Evolutionary conservation across 2,797 vertebrate species (phyloP).

Genomic region (Diplodus puntazzo): DNA sequence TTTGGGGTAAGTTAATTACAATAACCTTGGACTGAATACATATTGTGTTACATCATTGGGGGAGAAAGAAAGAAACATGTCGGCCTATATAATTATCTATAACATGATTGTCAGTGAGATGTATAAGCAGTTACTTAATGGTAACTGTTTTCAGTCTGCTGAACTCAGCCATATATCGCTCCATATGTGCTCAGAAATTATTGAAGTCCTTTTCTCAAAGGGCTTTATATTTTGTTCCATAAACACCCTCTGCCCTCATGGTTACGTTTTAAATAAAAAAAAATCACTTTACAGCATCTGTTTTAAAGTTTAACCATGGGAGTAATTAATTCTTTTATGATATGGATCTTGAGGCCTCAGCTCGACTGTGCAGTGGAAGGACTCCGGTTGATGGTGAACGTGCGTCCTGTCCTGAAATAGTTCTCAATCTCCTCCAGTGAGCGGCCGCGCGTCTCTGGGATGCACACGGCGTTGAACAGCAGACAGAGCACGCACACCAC

Average conservation of each 20-base stretch:
- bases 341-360: background rate
- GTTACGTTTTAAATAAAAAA: background rate
- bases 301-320: background rate
- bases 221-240: background rate
- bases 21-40: too few species aligned
- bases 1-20: too few species aligned
- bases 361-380: slow-evolving; percentile 3
- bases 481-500: slow-evolving; percentile 87
- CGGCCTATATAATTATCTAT: background rate
- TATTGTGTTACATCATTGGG: too few species aligned
- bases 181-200: background rate
- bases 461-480: slow-evolving; percentile 90
- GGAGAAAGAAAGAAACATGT: too few species aligned
- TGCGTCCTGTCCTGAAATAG: slow-evolving; percentile 89
- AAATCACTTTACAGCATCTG: background rate
- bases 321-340: background rate
- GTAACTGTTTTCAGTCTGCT: background rate
- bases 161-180: background rate
- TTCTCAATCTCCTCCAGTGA: slow-evolving; percentile 96
- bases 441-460: slow-evolving; percentile 93
- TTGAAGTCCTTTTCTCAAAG: background rate
- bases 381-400: slow-evolving; percentile 72
- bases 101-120: background rate
- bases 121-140: background rate
- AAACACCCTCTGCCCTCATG: background rate